These are phyloP conservation scores for Odontocerum albicorne DNA, from an alignment of 2,888 invertebrate genomes.

Conservation along the genomic window DNA sequence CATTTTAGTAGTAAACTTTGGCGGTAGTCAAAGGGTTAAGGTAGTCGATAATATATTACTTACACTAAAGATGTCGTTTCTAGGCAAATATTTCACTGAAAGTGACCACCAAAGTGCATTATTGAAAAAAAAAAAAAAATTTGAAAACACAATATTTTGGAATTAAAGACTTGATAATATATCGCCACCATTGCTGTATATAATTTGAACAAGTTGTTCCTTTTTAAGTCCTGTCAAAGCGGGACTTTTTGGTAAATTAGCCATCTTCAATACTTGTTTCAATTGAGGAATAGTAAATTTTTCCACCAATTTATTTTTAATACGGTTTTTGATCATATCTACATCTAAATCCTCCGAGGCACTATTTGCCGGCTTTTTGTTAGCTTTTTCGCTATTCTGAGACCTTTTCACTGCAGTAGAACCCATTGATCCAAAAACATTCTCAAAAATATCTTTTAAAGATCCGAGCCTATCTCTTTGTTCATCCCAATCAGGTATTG, in stretches of 20 bases:
- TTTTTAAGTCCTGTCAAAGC: constrained; percentile 48
- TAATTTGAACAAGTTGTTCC: constrained; percentile 46
- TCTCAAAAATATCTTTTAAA: constrained; percentile 49
- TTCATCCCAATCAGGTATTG: constrained; percentile 42
- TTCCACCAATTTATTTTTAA: constrained; percentile 42
- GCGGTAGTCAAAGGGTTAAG: too few species aligned
- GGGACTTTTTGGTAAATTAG: constrained; percentile 42
- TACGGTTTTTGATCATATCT: constrained; percentile 25
- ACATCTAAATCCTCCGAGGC: constrained; percentile 22
- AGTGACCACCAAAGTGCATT: too few species aligned
- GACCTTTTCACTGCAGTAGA: constrained; percentile 43
- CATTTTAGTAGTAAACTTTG: too few species aligned
- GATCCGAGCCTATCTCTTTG: constrained; percentile 41
- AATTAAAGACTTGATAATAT: constrained; percentile 20
- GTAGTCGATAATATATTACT: too few species aligned
- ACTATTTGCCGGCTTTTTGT: constrained; percentile 41
- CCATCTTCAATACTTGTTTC: constrained; percentile 45
- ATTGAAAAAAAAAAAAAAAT: too few species aligned
- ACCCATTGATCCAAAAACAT: constrained; percentile 52
- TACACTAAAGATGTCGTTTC: too few species aligned
- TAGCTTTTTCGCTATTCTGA: constrained; percentile 30
- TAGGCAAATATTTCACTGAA: too few species aligned
- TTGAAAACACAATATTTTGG: too few species aligned
- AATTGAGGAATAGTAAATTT: constrained; percentile 47
- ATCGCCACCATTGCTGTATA: constrained; percentile 43